phyloP scores from a whole-genome alignment of 2,888 invertebrate genomes.

The Tiliacea citrago region DNA sequence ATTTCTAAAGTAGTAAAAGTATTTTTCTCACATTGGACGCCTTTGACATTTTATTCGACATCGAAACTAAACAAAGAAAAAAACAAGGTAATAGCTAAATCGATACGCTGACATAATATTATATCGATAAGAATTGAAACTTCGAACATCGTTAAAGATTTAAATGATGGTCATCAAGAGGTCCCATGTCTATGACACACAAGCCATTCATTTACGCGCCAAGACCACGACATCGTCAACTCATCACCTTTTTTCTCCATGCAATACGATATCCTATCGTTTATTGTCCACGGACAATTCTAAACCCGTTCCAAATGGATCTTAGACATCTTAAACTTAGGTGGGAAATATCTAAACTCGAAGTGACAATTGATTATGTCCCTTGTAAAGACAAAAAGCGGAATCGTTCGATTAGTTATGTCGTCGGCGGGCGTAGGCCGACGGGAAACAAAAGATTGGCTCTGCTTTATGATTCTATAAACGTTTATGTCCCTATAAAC shows the following conservation, averaged over 20 bases:
- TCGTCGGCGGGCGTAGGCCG: constrained; percentile 86
- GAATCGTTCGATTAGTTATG: constrained; percentile 89
- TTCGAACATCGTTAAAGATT: constrained; percentile 77
- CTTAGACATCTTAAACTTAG: constrained; percentile 82
- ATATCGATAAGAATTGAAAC: constrained; percentile 73
- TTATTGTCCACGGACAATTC: constrained; percentile 83
- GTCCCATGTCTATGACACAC: constrained; percentile 73
- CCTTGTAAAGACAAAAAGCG: constrained; percentile 86
- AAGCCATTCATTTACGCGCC: constrained; percentile 85
- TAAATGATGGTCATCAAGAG: constrained; percentile 77
- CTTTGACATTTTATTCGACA: constrained; percentile 34
- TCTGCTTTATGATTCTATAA: constrained; percentile 90
- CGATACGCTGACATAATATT: constrained; percentile 77
- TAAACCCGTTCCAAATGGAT: constrained; percentile 87
- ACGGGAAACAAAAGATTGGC: constrained; percentile 88
- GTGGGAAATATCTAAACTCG: constrained; percentile 84
- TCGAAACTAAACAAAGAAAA: constrained; percentile 34
- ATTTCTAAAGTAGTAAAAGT: constrained; percentile 24
- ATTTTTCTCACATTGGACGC: constrained; percentile 15
- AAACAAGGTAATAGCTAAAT: constrained; percentile 75
- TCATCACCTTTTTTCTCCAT: constrained; percentile 88
- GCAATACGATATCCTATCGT: constrained; percentile 89
- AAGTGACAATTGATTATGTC: constrained; percentile 89
- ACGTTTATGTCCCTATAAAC: constrained; percentile 89
- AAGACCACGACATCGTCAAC: constrained; percentile 80